These are phyloP conservation scores for Diorhabda sublineata DNA, from an alignment of 1,140 invertebrate species.

Conservation along the genomic window DNA sequence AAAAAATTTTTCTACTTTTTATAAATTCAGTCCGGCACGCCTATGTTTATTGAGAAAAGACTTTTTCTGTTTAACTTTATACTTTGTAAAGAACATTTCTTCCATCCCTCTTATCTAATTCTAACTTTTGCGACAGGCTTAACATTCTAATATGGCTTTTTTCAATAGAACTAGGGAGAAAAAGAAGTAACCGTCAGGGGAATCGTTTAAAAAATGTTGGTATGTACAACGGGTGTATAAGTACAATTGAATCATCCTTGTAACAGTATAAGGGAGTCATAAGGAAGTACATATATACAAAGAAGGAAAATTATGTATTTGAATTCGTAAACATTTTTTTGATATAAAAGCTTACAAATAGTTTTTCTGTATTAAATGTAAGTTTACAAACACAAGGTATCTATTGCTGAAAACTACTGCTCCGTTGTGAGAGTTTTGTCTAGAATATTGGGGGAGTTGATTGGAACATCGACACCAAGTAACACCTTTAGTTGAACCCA, in stretches of 20 bases:
- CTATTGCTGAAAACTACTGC: too few species aligned
- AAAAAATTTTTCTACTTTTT: slow-evolving; percentile 7
- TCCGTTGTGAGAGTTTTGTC: too few species aligned
- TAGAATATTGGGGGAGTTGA: too few species aligned
- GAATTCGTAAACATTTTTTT: too few species aligned
- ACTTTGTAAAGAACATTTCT: slow-evolving; percentile 16
- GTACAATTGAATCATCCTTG: background rate
- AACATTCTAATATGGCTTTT: slow-evolving; percentile 7
- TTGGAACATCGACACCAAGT: too few species aligned
- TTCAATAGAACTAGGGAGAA: background rate
- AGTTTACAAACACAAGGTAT: too few species aligned
- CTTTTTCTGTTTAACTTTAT: slow-evolving; percentile 29
- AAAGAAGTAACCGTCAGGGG: background rate
- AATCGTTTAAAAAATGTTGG: background rate
- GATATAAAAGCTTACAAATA: too few species aligned
- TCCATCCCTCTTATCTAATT: slow-evolving; percentile 10
- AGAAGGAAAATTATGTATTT: too few species aligned
- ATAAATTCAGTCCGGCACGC: slow-evolving; percentile 10
- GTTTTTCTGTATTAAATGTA: too few species aligned
- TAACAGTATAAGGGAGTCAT: background rate
- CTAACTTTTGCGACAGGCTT: slow-evolving; percentile 9
- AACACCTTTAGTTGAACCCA: too few species aligned
- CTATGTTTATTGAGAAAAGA: background rate
- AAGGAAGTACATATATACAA: background rate
- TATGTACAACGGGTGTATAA: background rate